Conservation (phyloP, 2,113 vertebrate species). For the Nothoprocta pentlandii region DNA sequence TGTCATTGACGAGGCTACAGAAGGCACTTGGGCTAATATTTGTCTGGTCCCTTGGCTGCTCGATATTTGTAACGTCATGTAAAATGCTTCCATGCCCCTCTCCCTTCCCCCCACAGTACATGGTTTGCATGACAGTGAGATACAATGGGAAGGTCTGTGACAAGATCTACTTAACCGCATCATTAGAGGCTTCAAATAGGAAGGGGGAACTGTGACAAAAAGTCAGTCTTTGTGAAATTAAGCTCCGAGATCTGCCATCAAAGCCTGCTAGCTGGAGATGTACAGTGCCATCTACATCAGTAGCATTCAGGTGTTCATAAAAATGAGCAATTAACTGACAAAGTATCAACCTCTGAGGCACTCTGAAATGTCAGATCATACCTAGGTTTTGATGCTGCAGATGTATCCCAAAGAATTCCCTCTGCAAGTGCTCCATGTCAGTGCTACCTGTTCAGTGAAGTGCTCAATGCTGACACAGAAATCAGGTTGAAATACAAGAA, state of each 20-base stretch:
- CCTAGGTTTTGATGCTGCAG: background rate
- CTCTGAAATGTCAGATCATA: background rate
- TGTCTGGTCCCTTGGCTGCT: background rate
- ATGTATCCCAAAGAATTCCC: background rate
- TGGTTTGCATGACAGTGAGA: background rate
- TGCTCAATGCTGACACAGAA: accelerated
- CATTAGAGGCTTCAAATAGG: background rate
- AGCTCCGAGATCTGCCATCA: background rate
- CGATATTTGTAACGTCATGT: background rate
- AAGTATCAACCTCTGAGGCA: background rate
- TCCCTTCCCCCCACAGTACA: accelerated
- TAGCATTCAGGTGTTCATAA: background rate
- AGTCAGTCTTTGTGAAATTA: background rate
- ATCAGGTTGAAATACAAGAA: background rate
- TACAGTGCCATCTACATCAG: background rate
- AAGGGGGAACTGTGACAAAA: background rate
- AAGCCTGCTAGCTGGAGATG: accelerated
- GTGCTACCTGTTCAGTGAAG: background rate
- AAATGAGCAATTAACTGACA: background rate
- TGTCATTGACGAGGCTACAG: background rate
- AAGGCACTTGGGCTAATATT: background rate
- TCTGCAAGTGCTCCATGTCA: background rate
- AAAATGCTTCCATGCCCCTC: background rate
- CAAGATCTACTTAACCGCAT: background rate
- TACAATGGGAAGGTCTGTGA: background rate